Percentiles rank a stretch among this genome's conserved stretches.
Evolutionary conservation across 2,113 vertebrate genomes (phyloP).

Genomic region (Spilogale gracilis): DNA sequence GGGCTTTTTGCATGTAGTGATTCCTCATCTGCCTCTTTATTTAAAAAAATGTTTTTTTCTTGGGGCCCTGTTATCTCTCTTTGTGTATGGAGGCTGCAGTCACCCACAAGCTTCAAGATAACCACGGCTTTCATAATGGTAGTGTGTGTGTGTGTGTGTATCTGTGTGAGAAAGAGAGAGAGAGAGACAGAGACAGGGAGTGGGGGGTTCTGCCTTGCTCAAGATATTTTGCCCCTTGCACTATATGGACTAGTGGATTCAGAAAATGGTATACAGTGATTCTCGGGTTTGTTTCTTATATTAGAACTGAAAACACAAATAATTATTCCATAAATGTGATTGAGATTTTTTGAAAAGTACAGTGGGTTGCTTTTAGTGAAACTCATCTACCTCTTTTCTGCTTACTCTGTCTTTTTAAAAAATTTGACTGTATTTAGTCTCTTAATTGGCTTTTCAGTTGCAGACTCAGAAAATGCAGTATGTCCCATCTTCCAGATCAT

Average conservation of each 20-base stretch:
- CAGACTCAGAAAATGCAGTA: background rate
- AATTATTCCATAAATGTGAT: background rate
- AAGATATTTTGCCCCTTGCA: background rate
- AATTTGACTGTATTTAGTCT: background rate
- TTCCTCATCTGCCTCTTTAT: conserved; percentile 38
- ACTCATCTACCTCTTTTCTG: background rate
- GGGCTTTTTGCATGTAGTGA: background rate
- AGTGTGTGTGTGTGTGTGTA: background rate
- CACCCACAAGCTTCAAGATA: background rate
- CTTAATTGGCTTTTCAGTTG: conserved; percentile 22
- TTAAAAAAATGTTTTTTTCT: background rate
- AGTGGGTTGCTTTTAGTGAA: background rate
- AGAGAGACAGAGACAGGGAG: background rate
- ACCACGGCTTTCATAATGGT: background rate
- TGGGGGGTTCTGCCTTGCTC: background rate
- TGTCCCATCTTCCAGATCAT: background rate
- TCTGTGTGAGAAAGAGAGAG: too few relatives aligned
- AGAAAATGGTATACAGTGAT: background rate
- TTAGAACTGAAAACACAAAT: conserved; percentile 32
- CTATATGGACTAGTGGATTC: background rate
- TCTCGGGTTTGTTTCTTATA: conserved; percentile 8
- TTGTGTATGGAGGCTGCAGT: background rate
- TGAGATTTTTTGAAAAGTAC: background rate
- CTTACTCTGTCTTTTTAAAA: conserved; percentile 29
- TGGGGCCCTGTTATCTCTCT: background rate